Conservation (phyloP, 2,113 vertebrate species). For the Austrofundulus limnaeus region DNA sequence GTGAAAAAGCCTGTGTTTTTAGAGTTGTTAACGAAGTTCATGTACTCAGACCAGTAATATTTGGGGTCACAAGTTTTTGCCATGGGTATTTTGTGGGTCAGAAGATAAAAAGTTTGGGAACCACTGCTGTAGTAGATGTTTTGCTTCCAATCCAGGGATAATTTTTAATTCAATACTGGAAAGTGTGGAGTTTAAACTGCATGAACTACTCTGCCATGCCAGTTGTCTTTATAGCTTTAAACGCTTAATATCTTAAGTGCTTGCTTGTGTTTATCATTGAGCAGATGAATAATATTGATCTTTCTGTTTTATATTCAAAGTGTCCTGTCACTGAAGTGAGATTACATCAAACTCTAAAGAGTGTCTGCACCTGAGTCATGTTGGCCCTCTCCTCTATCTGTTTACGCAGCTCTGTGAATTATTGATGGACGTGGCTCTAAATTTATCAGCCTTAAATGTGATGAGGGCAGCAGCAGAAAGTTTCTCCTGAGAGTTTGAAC, state of each 20-base stretch:
- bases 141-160: too few relatives aligned
- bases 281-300: neutral
- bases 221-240: neutral
- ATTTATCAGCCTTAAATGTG: constrained; percentile 49
- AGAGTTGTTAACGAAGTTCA: too few relatives aligned
- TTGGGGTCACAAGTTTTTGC: too few relatives aligned
- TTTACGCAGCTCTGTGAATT: constrained; percentile 59
- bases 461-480: constrained; percentile 45
- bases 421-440: constrained; percentile 60
- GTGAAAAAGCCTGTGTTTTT: too few relatives aligned
- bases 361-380: constrained; percentile 31
- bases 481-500: constrained; percentile 50
- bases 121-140: too few relatives aligned
- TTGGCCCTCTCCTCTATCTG: constrained; percentile 47
- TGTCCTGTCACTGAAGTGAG: constrained; percentile 15
- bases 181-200: too few relatives aligned
- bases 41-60: too few relatives aligned
- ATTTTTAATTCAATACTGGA: too few relatives aligned
- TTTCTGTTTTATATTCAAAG: constrained; percentile 9
- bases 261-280: neutral
- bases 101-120: too few relatives aligned
- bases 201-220: neutral
- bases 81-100: too few relatives aligned
- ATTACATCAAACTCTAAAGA: constrained; percentile 41
- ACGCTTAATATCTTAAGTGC: neutral